Percentiles rank a stretch among this genome's conserved stretches.
Evolutionary conservation across 37 sponge, comb jelly and placozoan genomes (phyloP).

Genomic region (Hexactinellida sp.): DNA sequence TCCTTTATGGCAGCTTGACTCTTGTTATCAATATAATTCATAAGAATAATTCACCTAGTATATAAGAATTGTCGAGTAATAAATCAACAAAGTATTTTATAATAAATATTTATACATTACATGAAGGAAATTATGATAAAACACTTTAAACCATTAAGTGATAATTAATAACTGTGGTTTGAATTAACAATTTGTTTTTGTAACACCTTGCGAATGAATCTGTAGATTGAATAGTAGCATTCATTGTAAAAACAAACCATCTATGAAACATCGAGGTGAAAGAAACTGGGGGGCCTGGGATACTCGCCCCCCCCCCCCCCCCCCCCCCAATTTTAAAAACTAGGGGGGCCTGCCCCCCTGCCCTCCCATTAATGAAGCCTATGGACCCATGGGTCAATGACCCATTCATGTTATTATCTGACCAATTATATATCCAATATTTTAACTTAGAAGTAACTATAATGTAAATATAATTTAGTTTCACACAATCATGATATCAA

Average conservation of each 20-base stretch:
- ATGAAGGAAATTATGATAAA: not conserved
- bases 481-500: too few relatives aligned
- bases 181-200: conserved; percentile 14
- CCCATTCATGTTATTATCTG: too few relatives aligned
- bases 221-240: conserved; percentile 3
- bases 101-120: not conserved
- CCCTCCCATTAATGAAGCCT: not conserved
- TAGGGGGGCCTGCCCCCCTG: too few relatives aligned
- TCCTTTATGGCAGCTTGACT: not conserved
- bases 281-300: too few relatives aligned
- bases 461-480: too few relatives aligned
- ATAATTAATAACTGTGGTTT: conserved; percentile 9
- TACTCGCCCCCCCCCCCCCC: too few relatives aligned
- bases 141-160: not conserved
- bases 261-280: not conserved
- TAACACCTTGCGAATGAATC: conserved; percentile 13
- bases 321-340: too few relatives aligned
- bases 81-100: conserved; percentile 2
- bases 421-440: too few relatives aligned
- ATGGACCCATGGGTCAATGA: too few relatives aligned
- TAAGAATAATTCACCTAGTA: not conserved
- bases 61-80: conserved; percentile 7
- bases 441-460: too few relatives aligned
- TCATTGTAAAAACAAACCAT: not conserved
- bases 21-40: not conserved